A percentile compares a stretch with the other conserved stretches of the same genome.
Conservation (phyloP, 2,113 vertebrate species). For the Zootoca vivipara region DNA sequence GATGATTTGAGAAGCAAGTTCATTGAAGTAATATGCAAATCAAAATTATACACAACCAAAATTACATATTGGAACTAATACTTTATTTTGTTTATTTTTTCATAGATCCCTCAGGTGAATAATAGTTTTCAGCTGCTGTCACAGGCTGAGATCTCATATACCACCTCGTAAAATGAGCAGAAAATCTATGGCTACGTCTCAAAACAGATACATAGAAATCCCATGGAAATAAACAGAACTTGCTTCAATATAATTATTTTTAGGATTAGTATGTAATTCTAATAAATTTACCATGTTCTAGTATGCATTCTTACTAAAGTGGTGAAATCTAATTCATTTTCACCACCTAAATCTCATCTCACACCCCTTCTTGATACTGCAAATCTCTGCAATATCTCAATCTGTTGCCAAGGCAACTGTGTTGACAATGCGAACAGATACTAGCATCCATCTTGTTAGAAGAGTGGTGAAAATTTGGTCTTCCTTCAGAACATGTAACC, state of each 20-base stretch:
- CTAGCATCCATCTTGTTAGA: background rate
- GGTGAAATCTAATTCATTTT: background rate
- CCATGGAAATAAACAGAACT: background rate
- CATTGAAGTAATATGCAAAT: background rate
- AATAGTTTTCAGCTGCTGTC: background rate
- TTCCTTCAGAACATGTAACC: constrained; percentile 30
- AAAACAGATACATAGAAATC: background rate
- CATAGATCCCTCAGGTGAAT: background rate
- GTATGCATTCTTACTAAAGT: background rate
- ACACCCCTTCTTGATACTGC: background rate
- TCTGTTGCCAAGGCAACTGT: background rate
- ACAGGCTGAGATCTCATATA: background rate
- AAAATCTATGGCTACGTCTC: background rate
- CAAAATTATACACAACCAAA: background rate
- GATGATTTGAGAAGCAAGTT: background rate
- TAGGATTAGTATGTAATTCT: background rate
- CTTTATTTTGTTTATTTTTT: background rate
- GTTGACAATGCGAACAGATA: background rate
- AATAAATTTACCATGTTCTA: background rate
- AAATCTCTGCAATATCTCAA: background rate
- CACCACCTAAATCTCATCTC: background rate
- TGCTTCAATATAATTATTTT: background rate
- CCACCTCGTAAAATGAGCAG: background rate
- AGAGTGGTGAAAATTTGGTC: background rate
- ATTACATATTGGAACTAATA: background rate